These are phyloP conservation scores for Platerodrilus igneus DNA, from an alignment of 2,888 invertebrate species.

Conservation along the genomic window DNA sequence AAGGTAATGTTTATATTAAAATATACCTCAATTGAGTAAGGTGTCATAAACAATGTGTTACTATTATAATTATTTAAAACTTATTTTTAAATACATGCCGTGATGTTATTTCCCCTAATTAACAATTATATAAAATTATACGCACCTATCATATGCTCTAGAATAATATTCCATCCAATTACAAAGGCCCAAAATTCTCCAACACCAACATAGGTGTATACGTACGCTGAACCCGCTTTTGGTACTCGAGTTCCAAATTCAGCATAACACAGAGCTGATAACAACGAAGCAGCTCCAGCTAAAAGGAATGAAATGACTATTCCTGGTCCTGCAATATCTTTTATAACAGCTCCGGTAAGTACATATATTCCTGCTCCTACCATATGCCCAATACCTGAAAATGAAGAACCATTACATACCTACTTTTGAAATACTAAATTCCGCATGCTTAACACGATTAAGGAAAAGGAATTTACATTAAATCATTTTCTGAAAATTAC, in stretches of 20 bases:
- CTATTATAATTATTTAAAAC: no score
- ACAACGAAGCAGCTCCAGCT: conserved; percentile 76
- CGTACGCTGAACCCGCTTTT: conserved; percentile 88
- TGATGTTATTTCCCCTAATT: no score
- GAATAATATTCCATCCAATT: conserved; percentile 90
- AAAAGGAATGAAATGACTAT: conserved; percentile 68
- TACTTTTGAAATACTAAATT: no score
- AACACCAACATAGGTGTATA: conserved; percentile 88
- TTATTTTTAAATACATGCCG: no score
- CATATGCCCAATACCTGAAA: conserved; percentile 86
- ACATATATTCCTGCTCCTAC: conserved; percentile 94
- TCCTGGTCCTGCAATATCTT: conserved; percentile 77
- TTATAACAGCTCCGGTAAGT: conserved; percentile 78
- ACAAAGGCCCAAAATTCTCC: conserved; percentile 93
- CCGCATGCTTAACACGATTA: background rate
- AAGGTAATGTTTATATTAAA: no score
- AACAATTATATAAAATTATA: conserved; percentile 8
- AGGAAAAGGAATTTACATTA: no score
- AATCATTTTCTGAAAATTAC: no score
- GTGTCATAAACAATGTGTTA: no score
- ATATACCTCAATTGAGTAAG: no score
- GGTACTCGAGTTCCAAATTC: conserved; percentile 86
- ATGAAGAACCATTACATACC: background rate
- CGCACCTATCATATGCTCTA: conserved; percentile 82
- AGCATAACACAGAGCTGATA: conserved; percentile 83